These are phyloP conservation scores for Dendrocopos noguchii DNA, from an alignment of 2,113 vertebrate genomes.

Conservation along the genomic window DNA sequence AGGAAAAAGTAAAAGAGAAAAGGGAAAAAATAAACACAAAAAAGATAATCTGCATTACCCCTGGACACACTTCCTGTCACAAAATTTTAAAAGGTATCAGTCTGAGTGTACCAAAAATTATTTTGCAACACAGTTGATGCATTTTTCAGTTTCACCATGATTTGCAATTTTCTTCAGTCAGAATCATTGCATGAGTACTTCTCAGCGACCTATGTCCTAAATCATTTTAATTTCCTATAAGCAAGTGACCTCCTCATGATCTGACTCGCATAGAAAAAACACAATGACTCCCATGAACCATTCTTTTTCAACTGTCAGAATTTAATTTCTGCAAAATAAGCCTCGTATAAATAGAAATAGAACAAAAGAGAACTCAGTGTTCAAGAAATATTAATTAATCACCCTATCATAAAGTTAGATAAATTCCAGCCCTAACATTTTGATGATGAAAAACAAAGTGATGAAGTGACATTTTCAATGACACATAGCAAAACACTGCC, in stretches of 20 bases:
- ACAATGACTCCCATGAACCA: not conserved
- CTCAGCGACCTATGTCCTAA: conserved; percentile 37
- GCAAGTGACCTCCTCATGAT: conserved; percentile 50
- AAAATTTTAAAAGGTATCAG: conserved; percentile 28
- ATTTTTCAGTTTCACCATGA: conserved; percentile 36
- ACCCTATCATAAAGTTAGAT: not conserved
- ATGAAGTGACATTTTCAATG: conserved; percentile 45
- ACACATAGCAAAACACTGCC: conserved; percentile 52
- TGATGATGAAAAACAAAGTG: conserved; percentile 22
- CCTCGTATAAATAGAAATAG: conserved; percentile 13
- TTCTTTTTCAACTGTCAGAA: conserved; percentile 22
- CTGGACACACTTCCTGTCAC: not conserved
- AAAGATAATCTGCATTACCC: not conserved
- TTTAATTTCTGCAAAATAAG: conserved; percentile 32
- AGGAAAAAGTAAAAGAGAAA: not conserved
- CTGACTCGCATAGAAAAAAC: conserved; percentile 43
- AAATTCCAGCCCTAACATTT: conserved; percentile 7
- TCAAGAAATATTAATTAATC: conserved; percentile 63
- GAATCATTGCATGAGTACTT: conserved; percentile 43
- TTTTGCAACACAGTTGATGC: conserved; percentile 14
- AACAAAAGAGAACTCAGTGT: conserved; percentile 5
- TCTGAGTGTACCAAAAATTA: conserved; percentile 3
- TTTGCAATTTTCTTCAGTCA: conserved; percentile 41
- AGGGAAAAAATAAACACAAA: not conserved
- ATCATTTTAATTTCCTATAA: conserved; percentile 44